A percentile compares a stretch with the other conserved stretches of the same genome.
Conservation (phyloP, 2,113 vertebrate species). For the Actinemys pallida region DNA sequence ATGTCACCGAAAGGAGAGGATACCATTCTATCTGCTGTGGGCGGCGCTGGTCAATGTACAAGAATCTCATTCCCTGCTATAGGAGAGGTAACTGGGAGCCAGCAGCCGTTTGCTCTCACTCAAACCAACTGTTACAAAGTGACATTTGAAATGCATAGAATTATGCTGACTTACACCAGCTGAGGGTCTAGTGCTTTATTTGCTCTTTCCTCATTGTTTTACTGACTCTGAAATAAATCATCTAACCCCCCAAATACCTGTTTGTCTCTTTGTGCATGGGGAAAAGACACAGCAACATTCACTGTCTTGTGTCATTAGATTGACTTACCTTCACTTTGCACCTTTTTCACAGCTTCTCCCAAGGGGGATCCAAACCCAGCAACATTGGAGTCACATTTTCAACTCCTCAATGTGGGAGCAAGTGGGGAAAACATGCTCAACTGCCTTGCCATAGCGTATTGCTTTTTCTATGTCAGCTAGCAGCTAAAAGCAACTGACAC, state of each 20-base stretch:
- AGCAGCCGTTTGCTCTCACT: background rate
- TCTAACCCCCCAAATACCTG: background rate
- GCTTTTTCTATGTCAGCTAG: constrained; percentile 31
- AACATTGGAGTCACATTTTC: constrained; percentile 2
- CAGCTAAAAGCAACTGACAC: constrained; percentile 61
- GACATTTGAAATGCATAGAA: background rate
- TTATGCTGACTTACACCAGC: too few relatives aligned
- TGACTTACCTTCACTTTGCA: background rate
- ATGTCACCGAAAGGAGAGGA: background rate
- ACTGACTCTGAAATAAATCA: background rate
- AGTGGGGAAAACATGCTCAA: constrained; percentile 10
- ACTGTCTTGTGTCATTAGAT: background rate
- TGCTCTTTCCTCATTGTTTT: too few relatives aligned
- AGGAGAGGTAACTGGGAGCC: background rate
- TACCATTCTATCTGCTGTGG: background rate
- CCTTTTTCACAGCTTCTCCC: background rate
- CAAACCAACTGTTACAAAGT: background rate
- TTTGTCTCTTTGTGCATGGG: background rate
- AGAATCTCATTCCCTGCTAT: background rate
- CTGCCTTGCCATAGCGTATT: background rate
- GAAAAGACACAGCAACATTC: background rate
- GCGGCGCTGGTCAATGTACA: background rate
- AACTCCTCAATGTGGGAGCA: background rate
- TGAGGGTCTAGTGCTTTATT: too few relatives aligned
- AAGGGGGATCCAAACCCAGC: background rate